Evolutionary conservation across 2,888 invertebrate species (phyloP).

Genomic region (Sarcophaga variegata): DNA sequence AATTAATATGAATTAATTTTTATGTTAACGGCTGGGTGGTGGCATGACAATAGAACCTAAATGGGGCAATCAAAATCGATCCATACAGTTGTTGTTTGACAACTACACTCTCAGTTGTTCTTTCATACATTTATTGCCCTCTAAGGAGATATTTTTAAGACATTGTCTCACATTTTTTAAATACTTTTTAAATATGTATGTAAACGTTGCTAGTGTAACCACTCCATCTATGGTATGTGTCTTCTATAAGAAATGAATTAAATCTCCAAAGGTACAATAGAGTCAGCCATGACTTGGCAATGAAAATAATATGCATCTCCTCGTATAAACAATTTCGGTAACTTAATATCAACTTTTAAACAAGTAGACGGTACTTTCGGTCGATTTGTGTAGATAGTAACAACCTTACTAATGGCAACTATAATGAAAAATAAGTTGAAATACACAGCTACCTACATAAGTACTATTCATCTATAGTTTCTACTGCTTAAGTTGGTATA

Average conservation of each 20-base stretch:
- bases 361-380: slow-evolving; percentile 23
- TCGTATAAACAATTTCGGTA: slow-evolving; percentile 44
- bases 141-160: too few relatives aligned
- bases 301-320: slow-evolving; percentile 57
- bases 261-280: slow-evolving; percentile 6
- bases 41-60: too few relatives aligned
- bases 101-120: too few relatives aligned
- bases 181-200: too few relatives aligned
- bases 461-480: neutral
- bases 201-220: neutral
- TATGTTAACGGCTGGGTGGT: too few relatives aligned
- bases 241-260: neutral
- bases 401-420: neutral
- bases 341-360: slow-evolving; percentile 62
- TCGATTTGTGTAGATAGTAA: neutral
- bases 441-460: neutral
- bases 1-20: too few relatives aligned
- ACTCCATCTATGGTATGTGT: neutral
- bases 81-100: too few relatives aligned
- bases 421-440: too few relatives aligned
- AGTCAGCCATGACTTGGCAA: slow-evolving; percentile 62
- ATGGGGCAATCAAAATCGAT: too few relatives aligned
- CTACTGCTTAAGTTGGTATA: neutral
- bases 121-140: too few relatives aligned
- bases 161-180: too few relatives aligned